A percentile compares a stretch with the other conserved stretches of the same genome.
Conservation (phyloP, 2,888 invertebrate species). For the Kryphioiulus occultus region DNA sequence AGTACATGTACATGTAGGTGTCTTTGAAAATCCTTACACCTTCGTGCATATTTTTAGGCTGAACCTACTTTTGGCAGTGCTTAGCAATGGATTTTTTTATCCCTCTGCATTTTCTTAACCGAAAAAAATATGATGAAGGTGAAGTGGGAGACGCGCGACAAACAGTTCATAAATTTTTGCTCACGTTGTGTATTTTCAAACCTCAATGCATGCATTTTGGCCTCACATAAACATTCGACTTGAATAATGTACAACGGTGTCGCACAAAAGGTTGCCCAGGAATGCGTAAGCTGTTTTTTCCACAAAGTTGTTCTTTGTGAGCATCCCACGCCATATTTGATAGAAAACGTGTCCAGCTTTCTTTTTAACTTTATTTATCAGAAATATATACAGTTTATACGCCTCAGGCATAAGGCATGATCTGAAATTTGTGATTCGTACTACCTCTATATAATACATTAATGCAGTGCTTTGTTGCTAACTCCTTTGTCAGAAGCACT, state of each 20-base stretch:
- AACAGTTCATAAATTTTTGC: conserved; percentile 39
- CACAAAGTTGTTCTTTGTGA: not conserved
- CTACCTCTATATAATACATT: not conserved
- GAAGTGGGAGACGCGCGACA: not conserved
- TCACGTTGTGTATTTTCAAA: not conserved
- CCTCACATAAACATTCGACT: not conserved
- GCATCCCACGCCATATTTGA: not conserved
- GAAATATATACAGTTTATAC: not conserved
- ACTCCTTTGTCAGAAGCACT: conserved; percentile 11
- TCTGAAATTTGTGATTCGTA: not conserved
- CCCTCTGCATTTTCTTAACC: not conserved
- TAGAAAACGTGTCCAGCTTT: not conserved
- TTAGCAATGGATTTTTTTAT: not conserved
- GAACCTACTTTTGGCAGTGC: not conserved
- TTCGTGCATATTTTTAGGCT: not conserved
- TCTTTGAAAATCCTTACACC: not conserved
- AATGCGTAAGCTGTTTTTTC: not conserved
- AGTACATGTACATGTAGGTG: no score
- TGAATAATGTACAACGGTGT: not conserved
- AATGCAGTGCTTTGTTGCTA: conserved; percentile 6
- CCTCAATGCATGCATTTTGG: not conserved
- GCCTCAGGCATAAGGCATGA: not conserved
- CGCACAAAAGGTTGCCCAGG: not conserved
- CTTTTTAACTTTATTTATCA: not conserved
- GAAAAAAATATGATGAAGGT: not conserved